Evolutionary conservation across 2,113 vertebrate species (phyloP).

Genomic region (Porphyrio hochstetteri): DNA sequence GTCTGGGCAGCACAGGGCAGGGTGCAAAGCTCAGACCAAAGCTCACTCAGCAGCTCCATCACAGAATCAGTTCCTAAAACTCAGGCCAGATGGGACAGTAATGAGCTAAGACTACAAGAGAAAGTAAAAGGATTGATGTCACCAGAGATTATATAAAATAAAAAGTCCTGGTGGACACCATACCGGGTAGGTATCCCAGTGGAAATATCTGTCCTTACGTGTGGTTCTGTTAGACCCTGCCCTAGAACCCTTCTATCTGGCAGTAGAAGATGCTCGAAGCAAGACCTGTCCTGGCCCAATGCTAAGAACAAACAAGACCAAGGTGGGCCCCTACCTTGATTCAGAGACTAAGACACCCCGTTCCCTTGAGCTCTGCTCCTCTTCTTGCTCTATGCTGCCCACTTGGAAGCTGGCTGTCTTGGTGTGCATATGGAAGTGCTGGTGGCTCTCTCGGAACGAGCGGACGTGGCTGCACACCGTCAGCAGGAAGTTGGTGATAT

Average conservation of each 20-base stretch:
- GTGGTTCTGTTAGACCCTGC: background rate
- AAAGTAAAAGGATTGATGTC: background rate
- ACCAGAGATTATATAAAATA: background rate
- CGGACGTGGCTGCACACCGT: conserved; percentile 91
- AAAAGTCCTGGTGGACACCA: background rate
- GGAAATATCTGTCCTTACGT: background rate
- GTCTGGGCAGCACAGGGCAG: background rate
- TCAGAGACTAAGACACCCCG: conserved; percentile 75
- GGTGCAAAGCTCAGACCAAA: background rate
- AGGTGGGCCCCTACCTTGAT: conserved; percentile 77
- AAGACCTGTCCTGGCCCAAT: background rate
- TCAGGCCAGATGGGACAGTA: background rate
- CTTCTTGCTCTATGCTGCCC: conserved; percentile 74
- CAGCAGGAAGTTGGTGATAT: conserved; percentile 91
- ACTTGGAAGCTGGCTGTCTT: conserved; percentile 79
- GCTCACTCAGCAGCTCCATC: background rate
- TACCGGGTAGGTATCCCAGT: background rate
- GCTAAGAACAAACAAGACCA: background rate
- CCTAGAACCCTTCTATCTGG: background rate
- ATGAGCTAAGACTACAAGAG: background rate
- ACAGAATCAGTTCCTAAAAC: background rate
- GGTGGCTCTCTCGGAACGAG: conserved; percentile 76
- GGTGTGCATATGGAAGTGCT: conserved; percentile 18
- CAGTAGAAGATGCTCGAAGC: background rate
- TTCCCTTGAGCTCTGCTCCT: conserved; percentile 69